Evolutionary conservation across 30 jellyfish, hydroid and myxozoan genomes (phyloP).

Genomic region (Turritopsis dohrnii): DNA sequence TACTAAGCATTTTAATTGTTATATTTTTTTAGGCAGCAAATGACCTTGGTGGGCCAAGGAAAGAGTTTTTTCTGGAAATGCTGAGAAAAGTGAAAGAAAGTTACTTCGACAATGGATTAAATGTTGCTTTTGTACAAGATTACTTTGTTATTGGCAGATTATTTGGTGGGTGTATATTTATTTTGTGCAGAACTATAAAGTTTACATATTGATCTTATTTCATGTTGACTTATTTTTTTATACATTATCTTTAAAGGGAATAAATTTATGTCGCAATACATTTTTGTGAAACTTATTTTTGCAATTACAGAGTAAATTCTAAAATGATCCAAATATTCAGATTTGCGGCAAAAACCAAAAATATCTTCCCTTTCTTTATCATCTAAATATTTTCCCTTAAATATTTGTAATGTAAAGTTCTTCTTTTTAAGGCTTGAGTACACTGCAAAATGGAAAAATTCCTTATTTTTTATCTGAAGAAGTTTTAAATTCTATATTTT

Average conservation of each 20-base stretch:
- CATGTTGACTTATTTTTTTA: background rate
- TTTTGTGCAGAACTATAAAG: background rate
- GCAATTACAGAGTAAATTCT: background rate
- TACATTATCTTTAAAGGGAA: background rate
- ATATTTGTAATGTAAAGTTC: background rate
- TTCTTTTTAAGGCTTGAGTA: conserved; percentile 9
- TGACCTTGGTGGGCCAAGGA: conserved; percentile 40
- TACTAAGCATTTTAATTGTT: background rate
- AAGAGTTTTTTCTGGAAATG: conserved; percentile 14
- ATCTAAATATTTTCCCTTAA: background rate
- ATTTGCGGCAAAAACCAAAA: background rate
- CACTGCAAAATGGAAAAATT: conserved; percentile 35
- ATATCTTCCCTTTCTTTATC: background rate
- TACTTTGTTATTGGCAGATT: conserved; percentile 12
- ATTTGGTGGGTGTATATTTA: conserved; percentile 10
- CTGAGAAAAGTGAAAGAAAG: conserved; percentile 13
- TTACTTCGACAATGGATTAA: conserved; percentile 19
- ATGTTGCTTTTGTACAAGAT: background rate
- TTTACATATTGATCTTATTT: background rate
- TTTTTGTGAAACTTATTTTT: background rate
- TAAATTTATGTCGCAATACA: background rate
- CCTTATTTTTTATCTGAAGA: conserved; percentile 32
- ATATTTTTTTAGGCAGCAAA: conserved; percentile 9
- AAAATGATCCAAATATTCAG: background rate
- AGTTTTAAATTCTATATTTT: background rate